phyloP scores from a whole-genome alignment of 2,888 invertebrate species.

The Schizaphis graminum region DNA sequence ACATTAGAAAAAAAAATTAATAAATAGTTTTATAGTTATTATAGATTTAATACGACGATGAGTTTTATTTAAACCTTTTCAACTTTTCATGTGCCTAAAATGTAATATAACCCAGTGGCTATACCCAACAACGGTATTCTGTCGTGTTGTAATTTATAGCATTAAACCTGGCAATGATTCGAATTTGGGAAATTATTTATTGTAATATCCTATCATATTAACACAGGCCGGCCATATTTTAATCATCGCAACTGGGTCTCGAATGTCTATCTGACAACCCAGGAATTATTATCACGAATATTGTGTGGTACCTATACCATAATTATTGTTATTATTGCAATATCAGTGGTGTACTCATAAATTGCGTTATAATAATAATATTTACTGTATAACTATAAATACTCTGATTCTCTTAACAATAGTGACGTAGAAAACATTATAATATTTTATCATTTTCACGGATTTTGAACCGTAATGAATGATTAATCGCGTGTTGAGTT shows the following conservation, averaged over 20 bases:
- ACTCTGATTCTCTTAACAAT: background rate
- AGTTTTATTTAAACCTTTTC: background rate
- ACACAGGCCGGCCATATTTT: slow-evolving; percentile 48
- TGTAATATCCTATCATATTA: slow-evolving; percentile 38
- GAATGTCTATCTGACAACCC: background rate
- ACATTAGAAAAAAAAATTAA: background rate
- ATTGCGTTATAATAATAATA: background rate
- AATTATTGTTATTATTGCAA: slow-evolving; percentile 16
- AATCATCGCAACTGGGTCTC: background rate
- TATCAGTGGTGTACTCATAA: background rate
- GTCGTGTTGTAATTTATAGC: slow-evolving; percentile 43
- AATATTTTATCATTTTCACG: slow-evolving; percentile 18
- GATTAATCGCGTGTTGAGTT: slow-evolving; percentile 26
- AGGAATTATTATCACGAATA: slow-evolving; percentile 18
- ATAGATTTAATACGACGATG: background rate
- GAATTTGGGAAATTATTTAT: slow-evolving; percentile 48
- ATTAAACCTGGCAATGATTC: slow-evolving; percentile 45
- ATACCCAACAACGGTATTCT: background rate
- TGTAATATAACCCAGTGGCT: background rate
- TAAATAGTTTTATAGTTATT: background rate
- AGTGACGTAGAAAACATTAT: background rate
- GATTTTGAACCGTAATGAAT: background rate
- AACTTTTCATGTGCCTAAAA: background rate
- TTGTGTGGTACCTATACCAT: slow-evolving; percentile 1
- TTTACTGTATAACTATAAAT: background rate